Base-by-base conservation (phyloP, 2,113 vertebrate species). In the Megaceryle torquata region DNA sequence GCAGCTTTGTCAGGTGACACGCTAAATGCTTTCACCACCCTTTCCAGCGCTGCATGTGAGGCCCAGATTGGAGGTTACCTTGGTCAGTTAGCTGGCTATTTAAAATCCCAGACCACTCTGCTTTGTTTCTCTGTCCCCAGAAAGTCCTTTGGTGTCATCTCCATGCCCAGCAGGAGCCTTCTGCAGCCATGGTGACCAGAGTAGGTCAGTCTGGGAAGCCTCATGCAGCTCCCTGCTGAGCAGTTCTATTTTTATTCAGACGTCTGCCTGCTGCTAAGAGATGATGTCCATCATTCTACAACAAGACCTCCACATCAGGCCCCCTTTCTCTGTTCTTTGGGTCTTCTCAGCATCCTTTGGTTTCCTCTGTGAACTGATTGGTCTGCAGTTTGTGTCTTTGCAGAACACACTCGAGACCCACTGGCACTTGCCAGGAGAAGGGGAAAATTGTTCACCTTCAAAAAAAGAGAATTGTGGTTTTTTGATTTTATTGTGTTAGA, bases 31-130 rank as follows among this genome's bases (percentile, higher is more conserved):
- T 22, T 29, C 50, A 48, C 4, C 17, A 9, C 35, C 3, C 0
- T 6, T 22, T 5, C n/a, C 39, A 9, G 1, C 3, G 29, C 50
- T 61, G 48, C n/a, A 5, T 2, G 0, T 7, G 35, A n/a, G 65
- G 51, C 46, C 46, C 28, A 68, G 67, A 19, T 3, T 0, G 0
- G 25, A 8, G 53, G 24, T 37, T 6, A 4, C 15, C 63, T 21
- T 21, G 43, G 4, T 7, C 29, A 43, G 33, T 39, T 71, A 54
- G 11, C 19, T 10, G 71, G 22, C 17, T 33, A 0, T 24, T 53
- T 10, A 4, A 46, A 54, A 10, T 2, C 2, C 2, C 29, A 63
- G 7, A 20, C 11, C 3, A 0, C 51, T 14, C 41, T 89, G 46
- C 46, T 48, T 69, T 4, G 0, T 46, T 14, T 3, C 35, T 74